Base-by-base conservation (phyloP, 2,797 vertebrate species). In the Denticeps clupeoides region DNA sequence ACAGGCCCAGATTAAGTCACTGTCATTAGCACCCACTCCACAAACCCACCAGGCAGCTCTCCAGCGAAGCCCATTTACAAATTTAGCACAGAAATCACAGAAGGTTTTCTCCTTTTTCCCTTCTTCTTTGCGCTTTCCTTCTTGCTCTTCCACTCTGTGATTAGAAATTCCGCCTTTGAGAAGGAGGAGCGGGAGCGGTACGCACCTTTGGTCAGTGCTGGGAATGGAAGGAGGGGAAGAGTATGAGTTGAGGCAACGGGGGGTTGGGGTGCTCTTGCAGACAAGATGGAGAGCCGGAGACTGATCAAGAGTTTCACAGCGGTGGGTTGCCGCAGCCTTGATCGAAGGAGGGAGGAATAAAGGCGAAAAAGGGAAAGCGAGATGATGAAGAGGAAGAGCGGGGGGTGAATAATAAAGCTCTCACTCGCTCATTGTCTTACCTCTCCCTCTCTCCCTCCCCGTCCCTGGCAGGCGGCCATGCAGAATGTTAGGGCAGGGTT, bases 391-490 rank as follows among this genome's bases (percentile, higher is more conserved):
- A 46, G 59, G 47, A 56, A 57, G 55, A 19, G 41, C 47, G 46
- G 2, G 43, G 55, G 35, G 53, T 63, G 72, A 75, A 71, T 76
- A 77, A 79, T 78, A 76, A 78, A 73, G 63, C 62, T 60, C 63
- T 69, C 44, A 4, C 27, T 40, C 12, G 44, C 22, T 21, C 27
- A 5, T 49, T 64, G 62, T 57, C 57, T 53, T 62, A 25, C 7
- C 7, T 25, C 25, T 26, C 25, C 25, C 24, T 7, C 25, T 26
- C 25, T 8, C 7, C 25, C 42, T 28, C 16, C 16, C 24, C 25
- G 24, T 65, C 13, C 58, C 60, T 79, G 77, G 70, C 72, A 58
- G 47, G 41, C 33, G 48, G 69, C 73, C 75, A 79, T 64, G 31
- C 51, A 50, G 59, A 72, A 72, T 72, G 66, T 75, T 67, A 70